A percentile compares a stretch with the other conserved stretches of the same genome.
Evolutionary conservation across 2,797 vertebrate species (phyloP).

Genomic region (Thunnus albacares): DNA sequence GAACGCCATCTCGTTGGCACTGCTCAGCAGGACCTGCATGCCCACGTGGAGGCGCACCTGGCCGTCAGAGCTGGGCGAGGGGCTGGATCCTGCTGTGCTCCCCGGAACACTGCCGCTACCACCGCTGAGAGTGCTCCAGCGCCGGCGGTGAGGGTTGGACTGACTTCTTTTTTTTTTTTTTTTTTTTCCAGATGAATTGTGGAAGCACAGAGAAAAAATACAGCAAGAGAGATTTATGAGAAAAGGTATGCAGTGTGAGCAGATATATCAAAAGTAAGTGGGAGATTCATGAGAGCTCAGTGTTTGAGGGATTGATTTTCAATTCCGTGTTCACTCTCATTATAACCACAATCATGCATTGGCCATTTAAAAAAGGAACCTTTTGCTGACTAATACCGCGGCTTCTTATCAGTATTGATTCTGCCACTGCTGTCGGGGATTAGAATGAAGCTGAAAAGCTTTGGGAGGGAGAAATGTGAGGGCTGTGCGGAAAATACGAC

Average conservation of each 20-base stretch:
- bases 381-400: conserved; percentile 70
- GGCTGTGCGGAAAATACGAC: conserved; percentile 13
- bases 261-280: conserved; percentile 42
- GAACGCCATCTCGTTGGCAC: conserved; percentile 94
- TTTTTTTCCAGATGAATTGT: conserved; percentile 1
- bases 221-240: conserved; percentile 50
- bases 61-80: conserved; percentile 62
- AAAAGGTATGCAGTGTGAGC: conserved; percentile 40
- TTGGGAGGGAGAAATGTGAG: conserved; percentile 33
- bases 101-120: conserved; percentile 47
- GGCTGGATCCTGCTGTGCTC: conserved; percentile 34
- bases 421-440: conserved; percentile 53
- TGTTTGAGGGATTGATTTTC: conserved; percentile 62
- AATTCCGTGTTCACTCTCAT: conserved; percentile 58
- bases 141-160: conserved; percentile 86
- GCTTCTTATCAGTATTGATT: conserved; percentile 72
- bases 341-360: conserved; percentile 67
- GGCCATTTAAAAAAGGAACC: conserved; percentile 65
- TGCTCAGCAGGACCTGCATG: conserved; percentile 94
- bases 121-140: conserved; percentile 87
- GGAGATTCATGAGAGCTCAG: conserved; percentile 52
- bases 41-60: conserved; percentile 90
- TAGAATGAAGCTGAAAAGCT: conserved; percentile 52
- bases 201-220: conserved; percentile 15
- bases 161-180: conserved; percentile 81